Evolutionary conservation across 2,888 invertebrate genomes (phyloP).

Genomic region (Ryuthela nishihirai): DNA sequence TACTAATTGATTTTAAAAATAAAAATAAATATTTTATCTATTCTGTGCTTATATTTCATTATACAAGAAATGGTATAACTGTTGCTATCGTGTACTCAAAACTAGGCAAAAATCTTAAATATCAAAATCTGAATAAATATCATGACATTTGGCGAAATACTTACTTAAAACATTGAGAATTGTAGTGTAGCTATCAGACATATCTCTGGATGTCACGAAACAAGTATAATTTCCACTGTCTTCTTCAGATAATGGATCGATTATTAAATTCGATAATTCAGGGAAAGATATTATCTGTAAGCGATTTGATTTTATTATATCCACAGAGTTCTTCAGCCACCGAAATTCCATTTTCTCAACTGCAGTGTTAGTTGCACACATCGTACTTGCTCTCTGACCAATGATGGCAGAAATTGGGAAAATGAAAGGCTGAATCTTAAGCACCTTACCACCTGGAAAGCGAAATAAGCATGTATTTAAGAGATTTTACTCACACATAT

Average conservation of each 20-base stretch:
- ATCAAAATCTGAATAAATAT: too few species aligned
- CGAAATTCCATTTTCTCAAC: slow-evolving; percentile 5
- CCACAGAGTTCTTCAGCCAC: slow-evolving; percentile 7
- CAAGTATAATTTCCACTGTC: slow-evolving; percentile 13
- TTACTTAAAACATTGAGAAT: slow-evolving; percentile 3
- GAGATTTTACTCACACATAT: too few species aligned
- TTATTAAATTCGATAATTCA: slow-evolving; percentile 2
- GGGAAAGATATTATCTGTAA: neutral
- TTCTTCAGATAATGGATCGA: slow-evolving; percentile 7
- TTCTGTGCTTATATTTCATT: too few species aligned
- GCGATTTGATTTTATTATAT: slow-evolving; percentile 4
- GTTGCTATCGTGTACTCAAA: too few species aligned
- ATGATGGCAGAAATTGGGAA: slow-evolving; percentile 1
- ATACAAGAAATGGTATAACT: too few species aligned
- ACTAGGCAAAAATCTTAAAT: too few species aligned
- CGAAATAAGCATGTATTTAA: too few species aligned
- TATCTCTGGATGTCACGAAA: neutral
- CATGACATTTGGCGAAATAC: too few species aligned
- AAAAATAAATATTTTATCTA: too few species aligned
- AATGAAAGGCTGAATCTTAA: slow-evolving; percentile 5
- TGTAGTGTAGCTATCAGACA: slow-evolving; percentile 4
- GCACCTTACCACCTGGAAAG: too few species aligned
- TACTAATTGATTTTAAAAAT: too few species aligned
- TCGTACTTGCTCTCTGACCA: slow-evolving; percentile 1
- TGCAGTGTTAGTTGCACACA: neutral